phyloP scores from a whole-genome alignment of 2,888 invertebrate genomes.

The Lepidonotus clava region DNA sequence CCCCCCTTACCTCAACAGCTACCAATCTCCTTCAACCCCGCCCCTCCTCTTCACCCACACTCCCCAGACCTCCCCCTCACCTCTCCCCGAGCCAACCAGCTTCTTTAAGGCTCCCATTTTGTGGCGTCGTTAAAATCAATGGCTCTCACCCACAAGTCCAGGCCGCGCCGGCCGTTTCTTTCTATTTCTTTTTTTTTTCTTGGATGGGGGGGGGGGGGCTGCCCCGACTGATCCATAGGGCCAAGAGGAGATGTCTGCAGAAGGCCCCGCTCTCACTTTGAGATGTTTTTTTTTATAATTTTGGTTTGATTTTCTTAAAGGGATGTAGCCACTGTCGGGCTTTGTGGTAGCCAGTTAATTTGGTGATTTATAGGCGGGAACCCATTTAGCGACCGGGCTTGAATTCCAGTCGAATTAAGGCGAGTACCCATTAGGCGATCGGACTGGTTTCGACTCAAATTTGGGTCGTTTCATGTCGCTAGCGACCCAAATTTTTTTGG shows the following conservation, averaged over 20 bases:
- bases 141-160: not conserved
- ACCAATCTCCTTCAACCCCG: not conserved
- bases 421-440: too few species aligned
- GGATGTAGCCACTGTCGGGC: too few species aligned
- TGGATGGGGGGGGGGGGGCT: not conserved
- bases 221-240: not conserved
- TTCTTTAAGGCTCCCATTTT: constrained; percentile 21
- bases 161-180: not conserved
- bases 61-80: not conserved
- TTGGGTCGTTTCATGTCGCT: too few species aligned
- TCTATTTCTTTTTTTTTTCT: not conserved
- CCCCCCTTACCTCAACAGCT: not conserved
- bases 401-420: constrained; percentile 2
- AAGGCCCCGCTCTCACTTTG: too few species aligned
- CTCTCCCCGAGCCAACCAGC: too few species aligned
- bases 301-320: too few species aligned
- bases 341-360: not conserved
- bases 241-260: not conserved
- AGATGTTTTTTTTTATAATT: too few species aligned
- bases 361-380: not conserved
- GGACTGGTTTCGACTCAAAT: too few species aligned
- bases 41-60: not conserved
- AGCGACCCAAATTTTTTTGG: too few species aligned
- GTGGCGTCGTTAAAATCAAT: constrained; percentile 47
- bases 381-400: not conserved